phyloP scores from a whole-genome alignment of 2,113 vertebrate genomes.

The Hiodon alosoides region DNA sequence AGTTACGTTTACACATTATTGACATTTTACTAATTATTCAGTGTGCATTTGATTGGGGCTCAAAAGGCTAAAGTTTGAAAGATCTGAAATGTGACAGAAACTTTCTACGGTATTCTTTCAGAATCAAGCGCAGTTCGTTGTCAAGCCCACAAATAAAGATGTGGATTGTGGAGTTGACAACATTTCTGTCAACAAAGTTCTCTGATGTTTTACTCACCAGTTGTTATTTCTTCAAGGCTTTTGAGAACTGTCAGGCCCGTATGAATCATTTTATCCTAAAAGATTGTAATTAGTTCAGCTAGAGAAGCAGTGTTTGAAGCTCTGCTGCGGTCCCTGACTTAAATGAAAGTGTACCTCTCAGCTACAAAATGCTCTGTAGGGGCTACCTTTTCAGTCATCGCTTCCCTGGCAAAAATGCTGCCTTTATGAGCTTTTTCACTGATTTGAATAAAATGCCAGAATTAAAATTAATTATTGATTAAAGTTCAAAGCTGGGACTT shows the following conservation, averaged over 20 bases:
- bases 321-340: conserved; percentile 52
- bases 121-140: no score
- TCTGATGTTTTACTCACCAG: conserved; percentile 39
- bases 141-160: no score
- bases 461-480: conserved; percentile 61
- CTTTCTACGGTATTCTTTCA: no score
- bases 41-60: no score
- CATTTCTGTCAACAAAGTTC: background rate
- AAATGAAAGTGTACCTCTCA: conserved; percentile 50
- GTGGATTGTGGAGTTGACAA: background rate
- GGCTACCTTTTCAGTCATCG: background rate
- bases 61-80: no score
- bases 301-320: conserved; percentile 61
- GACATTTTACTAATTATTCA: no score
- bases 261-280: conserved; percentile 52
- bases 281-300: conserved; percentile 59
- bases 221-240: conserved; percentile 35
- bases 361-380: background rate
- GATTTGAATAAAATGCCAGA: conserved; percentile 55
- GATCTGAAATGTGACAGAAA: no score
- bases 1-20: no score
- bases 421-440: conserved; percentile 30
- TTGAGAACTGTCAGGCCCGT: conserved; percentile 47
- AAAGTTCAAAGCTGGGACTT: conserved; percentile 37
- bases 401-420: conserved; percentile 5